Conservation (phyloP, 2,888 invertebrate genomes). For the Petrolisthes cinctipes region DNA sequence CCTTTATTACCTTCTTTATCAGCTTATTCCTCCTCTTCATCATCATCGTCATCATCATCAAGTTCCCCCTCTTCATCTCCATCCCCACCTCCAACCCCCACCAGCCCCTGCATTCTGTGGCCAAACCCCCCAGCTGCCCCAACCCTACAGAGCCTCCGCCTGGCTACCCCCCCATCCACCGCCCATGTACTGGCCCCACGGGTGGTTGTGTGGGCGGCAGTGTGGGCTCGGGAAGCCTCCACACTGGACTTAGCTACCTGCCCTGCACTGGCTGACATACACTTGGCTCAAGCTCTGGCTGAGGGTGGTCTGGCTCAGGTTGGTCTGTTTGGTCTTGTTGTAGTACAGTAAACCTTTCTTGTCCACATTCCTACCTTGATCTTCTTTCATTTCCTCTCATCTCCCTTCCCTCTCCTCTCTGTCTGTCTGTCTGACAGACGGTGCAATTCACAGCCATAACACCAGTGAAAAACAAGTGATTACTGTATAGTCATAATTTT, state of each 20-base stretch:
- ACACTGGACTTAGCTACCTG: conserved; percentile 45
- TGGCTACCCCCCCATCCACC: conserved; percentile 41
- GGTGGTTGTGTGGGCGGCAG: conserved; percentile 47
- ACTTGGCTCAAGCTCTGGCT: conserved; percentile 25
- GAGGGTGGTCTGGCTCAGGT: conserved; percentile 46
- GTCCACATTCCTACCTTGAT: not conserved
- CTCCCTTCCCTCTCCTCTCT: not conserved
- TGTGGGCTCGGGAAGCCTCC: conserved; percentile 33
- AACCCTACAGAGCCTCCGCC: conserved; percentile 32
- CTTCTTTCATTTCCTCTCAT: no score
- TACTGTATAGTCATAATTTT: no score
- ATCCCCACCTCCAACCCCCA: not conserved
- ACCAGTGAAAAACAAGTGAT: no score
- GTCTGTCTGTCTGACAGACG: no score
- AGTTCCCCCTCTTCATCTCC: not conserved
- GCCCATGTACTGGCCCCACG: conserved; percentile 31
- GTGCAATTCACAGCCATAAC: no score
- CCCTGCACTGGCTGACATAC: conserved; percentile 30
- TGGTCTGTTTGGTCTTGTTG: conserved; percentile 10
- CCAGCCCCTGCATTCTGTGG: not conserved
- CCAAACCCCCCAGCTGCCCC: conserved; percentile 25
- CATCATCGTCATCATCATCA: not conserved
- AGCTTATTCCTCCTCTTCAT: not conserved
- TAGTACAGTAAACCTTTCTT: not conserved
- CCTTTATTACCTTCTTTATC: not conserved